These are phyloP conservation scores for Luehdorfia chinensis DNA, from an alignment of 1,140 invertebrate species.

Conservation along the genomic window DNA sequence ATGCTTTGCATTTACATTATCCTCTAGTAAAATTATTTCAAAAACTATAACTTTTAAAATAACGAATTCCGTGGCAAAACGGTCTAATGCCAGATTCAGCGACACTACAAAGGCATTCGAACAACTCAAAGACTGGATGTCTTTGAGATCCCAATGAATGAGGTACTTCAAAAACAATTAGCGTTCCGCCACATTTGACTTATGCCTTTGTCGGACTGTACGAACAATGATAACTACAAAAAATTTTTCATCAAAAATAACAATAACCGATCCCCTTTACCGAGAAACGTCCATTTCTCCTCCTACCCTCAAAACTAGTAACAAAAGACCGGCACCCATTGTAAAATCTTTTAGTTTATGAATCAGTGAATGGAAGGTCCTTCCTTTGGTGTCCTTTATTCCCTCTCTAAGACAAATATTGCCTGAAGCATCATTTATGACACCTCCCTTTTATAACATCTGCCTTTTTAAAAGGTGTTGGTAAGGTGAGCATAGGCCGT, in stretches of 20 bases:
- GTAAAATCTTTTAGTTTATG: slow-evolving; percentile 27
- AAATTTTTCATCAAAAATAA: slow-evolving; percentile 49
- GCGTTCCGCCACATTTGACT: slow-evolving; percentile 6
- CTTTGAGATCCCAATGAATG: slow-evolving; percentile 1
- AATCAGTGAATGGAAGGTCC: slow-evolving; percentile 30
- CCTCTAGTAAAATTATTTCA: too few relatives aligned
- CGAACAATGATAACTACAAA: slow-evolving; percentile 42
- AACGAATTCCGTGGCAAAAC: too few relatives aligned
- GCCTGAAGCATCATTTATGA: slow-evolving; percentile 48
- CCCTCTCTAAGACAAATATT: slow-evolving; percentile 39
- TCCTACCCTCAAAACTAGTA: slow-evolving; percentile 36
- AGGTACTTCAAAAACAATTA: neutral
- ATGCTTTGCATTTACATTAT: too few relatives aligned
- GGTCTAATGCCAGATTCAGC: too few relatives aligned
- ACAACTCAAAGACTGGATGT: too few relatives aligned
- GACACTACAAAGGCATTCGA: too few relatives aligned
- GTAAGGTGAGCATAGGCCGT: slow-evolving; percentile 32
- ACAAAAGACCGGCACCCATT: slow-evolving; percentile 41
- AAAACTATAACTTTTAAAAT: too few relatives aligned
- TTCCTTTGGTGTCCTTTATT: slow-evolving; percentile 23
- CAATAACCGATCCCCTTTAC: slow-evolving; percentile 47
- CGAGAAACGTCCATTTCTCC: slow-evolving; percentile 44
- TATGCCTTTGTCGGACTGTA: slow-evolving; percentile 38
- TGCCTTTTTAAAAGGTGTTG: slow-evolving; percentile 48
- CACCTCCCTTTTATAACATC: slow-evolving; percentile 46